phyloP scores from a whole-genome alignment of 2,888 invertebrate genomes.

The Drosophila quinaria region DNA sequence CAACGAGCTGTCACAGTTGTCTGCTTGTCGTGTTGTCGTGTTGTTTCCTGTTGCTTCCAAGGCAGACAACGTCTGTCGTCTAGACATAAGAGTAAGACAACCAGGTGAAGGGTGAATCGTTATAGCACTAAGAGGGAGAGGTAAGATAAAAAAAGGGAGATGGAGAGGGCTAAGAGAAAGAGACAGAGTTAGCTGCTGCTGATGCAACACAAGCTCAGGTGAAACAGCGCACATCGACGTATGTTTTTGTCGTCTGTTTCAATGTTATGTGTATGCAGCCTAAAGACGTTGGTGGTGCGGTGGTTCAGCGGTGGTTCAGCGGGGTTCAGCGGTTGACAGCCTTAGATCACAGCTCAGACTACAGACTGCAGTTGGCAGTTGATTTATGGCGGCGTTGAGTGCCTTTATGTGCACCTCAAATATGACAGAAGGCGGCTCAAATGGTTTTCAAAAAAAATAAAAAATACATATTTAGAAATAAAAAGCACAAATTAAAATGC shows the following conservation, averaged over 20 bases:
- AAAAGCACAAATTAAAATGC: not conserved
- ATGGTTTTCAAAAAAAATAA: constrained; percentile 16
- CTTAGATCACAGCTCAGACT: constrained; percentile 66
- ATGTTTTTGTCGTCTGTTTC: constrained; percentile 63
- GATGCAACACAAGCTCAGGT: constrained; percentile 57
- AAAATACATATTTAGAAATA: not conserved
- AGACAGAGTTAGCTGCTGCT: constrained; percentile 15
- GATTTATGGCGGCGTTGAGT: constrained; percentile 82
- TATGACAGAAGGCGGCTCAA: constrained; percentile 74
- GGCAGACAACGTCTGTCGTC: constrained; percentile 75
- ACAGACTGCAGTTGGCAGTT: constrained; percentile 66
- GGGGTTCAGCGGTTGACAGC: constrained; percentile 63
- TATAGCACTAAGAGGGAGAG: not conserved
- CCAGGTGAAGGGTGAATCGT: constrained; percentile 37
- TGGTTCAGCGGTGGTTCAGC: constrained; percentile 13
- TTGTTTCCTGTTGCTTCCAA: constrained; percentile 74
- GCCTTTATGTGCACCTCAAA: constrained; percentile 80
- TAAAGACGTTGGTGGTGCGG: constrained; percentile 56
- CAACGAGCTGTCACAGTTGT: constrained; percentile 79
- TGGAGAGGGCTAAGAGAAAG: not conserved
- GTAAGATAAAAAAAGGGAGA: not conserved
- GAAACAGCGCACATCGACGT: constrained; percentile 63
- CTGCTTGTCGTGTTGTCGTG: constrained; percentile 66
- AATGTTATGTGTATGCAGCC: constrained; percentile 56
- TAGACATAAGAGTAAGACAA: constrained; percentile 74